These are phyloP conservation scores for Sinohyriopsis cumingii DNA, from an alignment of 2,888 invertebrate genomes.

Conservation along the genomic window DNA sequence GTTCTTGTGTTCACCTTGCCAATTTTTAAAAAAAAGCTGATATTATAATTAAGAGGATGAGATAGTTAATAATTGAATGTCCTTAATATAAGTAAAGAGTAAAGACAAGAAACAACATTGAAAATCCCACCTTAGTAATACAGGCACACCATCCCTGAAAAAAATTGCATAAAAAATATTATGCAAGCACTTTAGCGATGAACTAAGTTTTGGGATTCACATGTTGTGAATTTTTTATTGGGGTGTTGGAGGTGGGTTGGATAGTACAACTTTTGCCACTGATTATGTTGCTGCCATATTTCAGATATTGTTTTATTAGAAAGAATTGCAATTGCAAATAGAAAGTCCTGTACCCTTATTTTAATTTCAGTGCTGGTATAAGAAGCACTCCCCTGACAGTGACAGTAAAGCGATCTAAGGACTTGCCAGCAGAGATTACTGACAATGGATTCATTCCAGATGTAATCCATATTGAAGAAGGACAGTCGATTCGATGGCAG, in stretches of 20 bases:
- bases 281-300: too few relatives aligned
- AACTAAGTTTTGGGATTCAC: too few relatives aligned
- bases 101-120: too few relatives aligned
- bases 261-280: too few relatives aligned
- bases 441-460: slow-evolving; percentile 69
- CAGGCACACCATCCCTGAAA: too few relatives aligned
- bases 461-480: slow-evolving; percentile 69
- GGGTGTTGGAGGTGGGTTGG: too few relatives aligned
- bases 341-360: background rate
- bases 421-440: slow-evolving; percentile 60
- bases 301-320: too few relatives aligned
- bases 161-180: too few relatives aligned
- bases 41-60: background rate
- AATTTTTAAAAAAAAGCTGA: background rate
- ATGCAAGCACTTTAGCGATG: too few relatives aligned
- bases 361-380: slow-evolving; percentile 58
- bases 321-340: background rate
- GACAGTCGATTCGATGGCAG: slow-evolving; percentile 67
- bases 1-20: background rate
- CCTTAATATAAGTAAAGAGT: background rate
- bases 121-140: too few relatives aligned
- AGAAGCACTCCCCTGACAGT: slow-evolving; percentile 67
- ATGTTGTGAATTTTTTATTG: too few relatives aligned
- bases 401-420: slow-evolving; percentile 60
- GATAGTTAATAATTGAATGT: background rate